Evolutionary conservation across 2,888 invertebrate species (phyloP).

Genomic region (Calliscelio sp.): DNA sequence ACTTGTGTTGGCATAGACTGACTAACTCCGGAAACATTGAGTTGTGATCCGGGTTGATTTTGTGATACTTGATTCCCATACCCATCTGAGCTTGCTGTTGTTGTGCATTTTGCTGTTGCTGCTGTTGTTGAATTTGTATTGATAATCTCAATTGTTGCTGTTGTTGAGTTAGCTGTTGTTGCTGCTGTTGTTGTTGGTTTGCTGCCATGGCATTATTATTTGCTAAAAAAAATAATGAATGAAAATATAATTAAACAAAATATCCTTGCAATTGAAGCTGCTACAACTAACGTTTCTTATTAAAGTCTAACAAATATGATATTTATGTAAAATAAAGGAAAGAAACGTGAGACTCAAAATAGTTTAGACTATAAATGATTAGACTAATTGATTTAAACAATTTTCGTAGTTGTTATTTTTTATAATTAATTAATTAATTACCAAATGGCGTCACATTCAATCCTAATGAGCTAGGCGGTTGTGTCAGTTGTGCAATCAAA

Average conservation of each 20-base stretch:
- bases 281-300: too few species aligned
- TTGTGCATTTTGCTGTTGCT: conserved; percentile 79
- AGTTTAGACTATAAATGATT: too few species aligned
- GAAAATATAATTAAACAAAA: too few species aligned
- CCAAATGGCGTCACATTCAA: conserved; percentile 86
- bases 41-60: conserved; percentile 80
- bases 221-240: conserved; percentile 47
- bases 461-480: conserved; percentile 87
- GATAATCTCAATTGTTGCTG: conserved; percentile 71
- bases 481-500: conserved; percentile 88
- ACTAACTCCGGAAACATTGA: conserved; percentile 81
- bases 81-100: conserved; percentile 84
- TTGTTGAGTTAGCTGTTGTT: conserved; percentile 28
- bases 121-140: conserved; percentile 79
- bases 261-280: too few species aligned
- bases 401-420: too few species aligned
- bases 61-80: conserved; percentile 82
- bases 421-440: too few species aligned
- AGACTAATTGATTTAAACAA: too few species aligned
- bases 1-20: conserved; percentile 83
- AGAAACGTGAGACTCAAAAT: too few species aligned
- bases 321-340: too few species aligned
- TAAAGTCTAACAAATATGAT: too few species aligned
- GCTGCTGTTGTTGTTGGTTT: conserved; percentile 77
- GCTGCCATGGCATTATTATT: conserved; percentile 82